Conservation (phyloP, 2,797 vertebrate species). For the Sebastolobus alascanus region DNA sequence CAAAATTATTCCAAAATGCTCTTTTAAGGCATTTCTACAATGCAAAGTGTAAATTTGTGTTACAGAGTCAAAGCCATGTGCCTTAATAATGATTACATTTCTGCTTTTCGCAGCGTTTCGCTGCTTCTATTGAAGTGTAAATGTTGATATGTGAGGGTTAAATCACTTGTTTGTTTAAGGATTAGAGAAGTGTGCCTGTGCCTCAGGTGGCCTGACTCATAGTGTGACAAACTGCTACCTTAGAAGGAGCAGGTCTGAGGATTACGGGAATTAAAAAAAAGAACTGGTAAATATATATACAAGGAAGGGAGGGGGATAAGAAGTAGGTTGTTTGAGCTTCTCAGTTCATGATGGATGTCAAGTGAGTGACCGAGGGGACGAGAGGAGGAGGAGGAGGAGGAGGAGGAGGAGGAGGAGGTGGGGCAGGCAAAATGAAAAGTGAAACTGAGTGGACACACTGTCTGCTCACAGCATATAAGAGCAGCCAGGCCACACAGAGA, state of each 20-base stretch:
- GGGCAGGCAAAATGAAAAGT: not conserved
- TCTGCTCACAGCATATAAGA: not conserved
- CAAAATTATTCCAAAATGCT: not conserved
- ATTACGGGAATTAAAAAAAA: not conserved
- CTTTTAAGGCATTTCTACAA: not conserved
- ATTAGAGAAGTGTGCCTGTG: constrained; percentile 28
- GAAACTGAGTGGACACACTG: constrained; percentile 14
- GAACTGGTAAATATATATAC: not conserved
- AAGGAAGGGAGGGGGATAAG: not conserved
- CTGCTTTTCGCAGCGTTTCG: not conserved
- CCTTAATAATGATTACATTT: not conserved
- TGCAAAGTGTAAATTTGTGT: too few species aligned
- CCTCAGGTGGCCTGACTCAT: not conserved
- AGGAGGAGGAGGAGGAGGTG: not conserved
- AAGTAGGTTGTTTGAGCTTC: too few species aligned
- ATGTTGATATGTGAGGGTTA: not conserved
- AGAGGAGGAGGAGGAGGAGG: not conserved
- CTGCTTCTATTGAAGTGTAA: not conserved
- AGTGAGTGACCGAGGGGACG: not conserved
- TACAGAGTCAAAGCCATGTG: not conserved
- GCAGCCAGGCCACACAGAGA: not conserved
- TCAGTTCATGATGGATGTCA: not conserved
- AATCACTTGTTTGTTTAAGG: not conserved
- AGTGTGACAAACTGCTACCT: not conserved
- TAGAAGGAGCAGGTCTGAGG: not conserved